A percentile compares a stretch with the other conserved stretches of the same genome.
These are phyloP conservation scores for Drosophila formosana DNA, from an alignment of 2,888 invertebrate species.

Conservation along the genomic window DNA sequence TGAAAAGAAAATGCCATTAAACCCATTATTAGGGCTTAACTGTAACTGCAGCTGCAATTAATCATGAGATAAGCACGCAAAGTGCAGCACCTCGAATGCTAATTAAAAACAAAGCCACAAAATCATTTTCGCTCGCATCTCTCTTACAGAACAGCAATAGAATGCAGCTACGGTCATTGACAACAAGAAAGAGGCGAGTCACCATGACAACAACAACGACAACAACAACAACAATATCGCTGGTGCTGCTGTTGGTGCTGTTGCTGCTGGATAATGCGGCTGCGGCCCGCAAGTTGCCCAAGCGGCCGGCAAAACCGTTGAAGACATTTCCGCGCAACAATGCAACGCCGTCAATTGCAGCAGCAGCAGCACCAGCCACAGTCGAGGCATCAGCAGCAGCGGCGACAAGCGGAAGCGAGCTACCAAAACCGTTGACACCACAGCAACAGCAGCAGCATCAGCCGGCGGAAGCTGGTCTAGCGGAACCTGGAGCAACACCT, in stretches of 20 bases:
- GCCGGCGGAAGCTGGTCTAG: constrained; percentile 74
- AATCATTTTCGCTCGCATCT: constrained; percentile 50
- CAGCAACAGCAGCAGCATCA: constrained; percentile 35
- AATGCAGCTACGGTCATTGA: constrained; percentile 73
- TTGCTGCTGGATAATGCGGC: constrained; percentile 72
- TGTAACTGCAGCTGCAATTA: constrained; percentile 73
- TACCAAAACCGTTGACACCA: constrained; percentile 82
- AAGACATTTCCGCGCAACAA: constrained; percentile 84
- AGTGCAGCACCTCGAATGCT: constrained; percentile 59
- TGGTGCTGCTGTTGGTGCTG: constrained; percentile 61
- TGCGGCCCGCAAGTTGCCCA: constrained; percentile 82
- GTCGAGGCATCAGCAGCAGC: constrained; percentile 38
- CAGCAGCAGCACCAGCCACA: constrained; percentile 35
- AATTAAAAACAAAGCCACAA: constrained; percentile 74
- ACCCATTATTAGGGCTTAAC: constrained; percentile 74
- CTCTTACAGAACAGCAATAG: constrained; percentile 35
- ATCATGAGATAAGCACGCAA: constrained; percentile 76
- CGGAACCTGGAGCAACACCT: constrained; percentile 53
- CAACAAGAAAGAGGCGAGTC: constrained; percentile 67
- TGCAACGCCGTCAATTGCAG: constrained; percentile 81
- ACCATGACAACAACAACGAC: constrained; percentile 61
- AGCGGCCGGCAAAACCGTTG: constrained; percentile 84
- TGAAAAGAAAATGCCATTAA: constrained; percentile 42
- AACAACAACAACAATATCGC: constrained; percentile 36
- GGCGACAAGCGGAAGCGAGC: constrained; percentile 75